Conservation (phyloP, 2,797 vertebrate species). For the Gila robusta region DNA sequence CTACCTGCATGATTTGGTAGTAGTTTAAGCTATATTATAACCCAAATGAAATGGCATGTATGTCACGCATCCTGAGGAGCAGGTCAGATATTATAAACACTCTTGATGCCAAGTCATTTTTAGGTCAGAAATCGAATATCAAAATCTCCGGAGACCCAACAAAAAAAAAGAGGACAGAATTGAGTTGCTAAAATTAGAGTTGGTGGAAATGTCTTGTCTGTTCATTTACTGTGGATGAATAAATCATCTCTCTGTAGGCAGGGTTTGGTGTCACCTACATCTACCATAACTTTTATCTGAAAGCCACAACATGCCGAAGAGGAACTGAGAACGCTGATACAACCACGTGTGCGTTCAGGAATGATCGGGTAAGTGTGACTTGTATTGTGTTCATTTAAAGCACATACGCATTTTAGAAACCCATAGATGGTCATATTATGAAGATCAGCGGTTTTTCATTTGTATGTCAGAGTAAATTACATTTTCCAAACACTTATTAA, state of each 20-base stretch:
- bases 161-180: not conserved
- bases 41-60: too few species aligned
- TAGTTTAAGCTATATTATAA: not conserved
- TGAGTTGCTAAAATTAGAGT: not conserved
- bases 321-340: conserved; percentile 60
- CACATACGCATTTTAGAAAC: not conserved
- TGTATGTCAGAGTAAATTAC: not conserved
- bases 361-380: conserved; percentile 74
- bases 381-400: not conserved
- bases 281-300: conserved; percentile 78
- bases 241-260: conserved; percentile 63
- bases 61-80: not conserved
- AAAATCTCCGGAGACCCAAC: not conserved
- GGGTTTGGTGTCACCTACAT: conserved; percentile 74
- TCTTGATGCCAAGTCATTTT: not conserved
- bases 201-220: not conserved
- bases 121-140: not conserved
- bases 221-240: not conserved
- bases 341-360: conserved; percentile 71
- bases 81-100: not conserved
- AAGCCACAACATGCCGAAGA: conserved; percentile 76
- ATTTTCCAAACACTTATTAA: not conserved
- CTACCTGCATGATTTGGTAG: not conserved
- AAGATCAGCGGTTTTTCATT: not conserved
- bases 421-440: not conserved